These are phyloP conservation scores for Dendrolimus houi DNA, from an alignment of 2,888 invertebrate species.

Conservation along the genomic window DNA sequence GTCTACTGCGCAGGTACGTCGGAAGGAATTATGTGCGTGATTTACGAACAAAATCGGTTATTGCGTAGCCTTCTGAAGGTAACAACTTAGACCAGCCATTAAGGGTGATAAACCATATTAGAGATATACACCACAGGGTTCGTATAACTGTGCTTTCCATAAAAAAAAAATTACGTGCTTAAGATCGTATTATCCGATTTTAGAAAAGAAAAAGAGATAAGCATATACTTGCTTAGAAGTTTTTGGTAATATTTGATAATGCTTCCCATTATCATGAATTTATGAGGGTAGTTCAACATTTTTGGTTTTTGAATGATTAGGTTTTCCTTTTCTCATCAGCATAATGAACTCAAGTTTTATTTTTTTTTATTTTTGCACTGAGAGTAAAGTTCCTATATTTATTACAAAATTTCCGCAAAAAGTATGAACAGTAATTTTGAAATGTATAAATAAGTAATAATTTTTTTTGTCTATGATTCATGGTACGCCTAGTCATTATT, in stretches of 20 bases:
- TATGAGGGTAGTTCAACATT: conserved; percentile 12
- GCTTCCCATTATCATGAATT: conserved; percentile 42
- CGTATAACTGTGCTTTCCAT: conserved; percentile 27
- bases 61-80: too few relatives aligned
- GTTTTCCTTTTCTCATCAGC: background rate
- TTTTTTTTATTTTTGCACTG: conserved; percentile 55
- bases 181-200: conserved; percentile 53
- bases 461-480: conserved; percentile 62
- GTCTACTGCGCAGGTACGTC: too few relatives aligned
- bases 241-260: conserved; percentile 46
- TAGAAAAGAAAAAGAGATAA: conserved; percentile 36
- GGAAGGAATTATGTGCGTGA: too few relatives aligned
- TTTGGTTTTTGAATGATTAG: background rate
- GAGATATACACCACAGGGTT: background rate
- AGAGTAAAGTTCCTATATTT: conserved; percentile 71
- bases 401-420: conserved; percentile 42
- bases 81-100: too few relatives aligned
- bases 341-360: conserved; percentile 17
- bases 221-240: conserved; percentile 50
- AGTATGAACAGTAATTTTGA: conserved; percentile 32
- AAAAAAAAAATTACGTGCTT: conserved; percentile 50
- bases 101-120: too few relatives aligned
- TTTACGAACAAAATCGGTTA: too few relatives aligned
- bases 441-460: conserved; percentile 26
- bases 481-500: conserved; percentile 72